Percentiles rank a stretch among this genome's conserved stretches.
phyloP scores from a whole-genome alignment of 2,113 vertebrate species.

The Dryoscopus gambensis region DNA sequence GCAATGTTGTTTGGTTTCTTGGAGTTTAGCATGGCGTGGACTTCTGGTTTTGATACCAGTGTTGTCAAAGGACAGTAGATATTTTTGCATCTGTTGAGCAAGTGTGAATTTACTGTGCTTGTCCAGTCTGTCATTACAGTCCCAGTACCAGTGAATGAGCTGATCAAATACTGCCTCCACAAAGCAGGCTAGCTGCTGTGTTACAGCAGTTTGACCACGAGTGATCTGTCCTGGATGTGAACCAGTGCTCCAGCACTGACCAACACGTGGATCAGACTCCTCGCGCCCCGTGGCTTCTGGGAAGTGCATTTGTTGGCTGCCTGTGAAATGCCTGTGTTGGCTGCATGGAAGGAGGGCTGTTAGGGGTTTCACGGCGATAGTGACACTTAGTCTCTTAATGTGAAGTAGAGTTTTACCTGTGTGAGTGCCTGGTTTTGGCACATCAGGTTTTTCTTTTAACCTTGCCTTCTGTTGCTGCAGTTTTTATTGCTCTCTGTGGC shows the following conservation, averaged over 20 bases:
- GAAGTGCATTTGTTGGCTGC: neutral
- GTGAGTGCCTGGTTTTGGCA: neutral
- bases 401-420: neutral
- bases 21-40: neutral
- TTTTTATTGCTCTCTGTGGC: neutral
- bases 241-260: neutral
- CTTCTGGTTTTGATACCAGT: neutral
- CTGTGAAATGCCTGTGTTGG: no score
- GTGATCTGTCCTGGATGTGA: neutral
- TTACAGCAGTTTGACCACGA: neutral
- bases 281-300: neutral
- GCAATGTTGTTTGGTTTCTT: neutral
- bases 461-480: neutral
- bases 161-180: neutral
- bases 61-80: neutral
- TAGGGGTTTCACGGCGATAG: neutral
- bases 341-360: neutral
- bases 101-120: neutral
- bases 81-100: neutral
- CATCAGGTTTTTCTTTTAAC: neutral
- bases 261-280: accelerated
- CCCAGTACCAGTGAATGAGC: neutral
- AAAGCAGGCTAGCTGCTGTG: accelerated
- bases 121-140: neutral
- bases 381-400: neutral